Conservation (phyloP, 1,140 invertebrate genomes). For the Chymomyza costata region DNA sequence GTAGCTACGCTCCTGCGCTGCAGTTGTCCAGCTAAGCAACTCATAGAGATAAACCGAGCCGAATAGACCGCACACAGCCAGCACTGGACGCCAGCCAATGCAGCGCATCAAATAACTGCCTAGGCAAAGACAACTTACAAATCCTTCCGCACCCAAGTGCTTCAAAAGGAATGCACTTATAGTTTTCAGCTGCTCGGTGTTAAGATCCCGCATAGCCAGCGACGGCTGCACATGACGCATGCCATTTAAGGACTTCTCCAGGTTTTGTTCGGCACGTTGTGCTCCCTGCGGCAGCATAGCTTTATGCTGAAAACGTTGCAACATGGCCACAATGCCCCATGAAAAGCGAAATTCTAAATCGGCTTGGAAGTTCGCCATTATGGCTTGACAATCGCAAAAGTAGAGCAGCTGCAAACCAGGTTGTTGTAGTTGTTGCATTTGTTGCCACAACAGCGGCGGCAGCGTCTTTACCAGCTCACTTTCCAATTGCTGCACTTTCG, state of each 20-base stretch:
- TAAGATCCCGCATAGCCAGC: slow-evolving; percentile 30
- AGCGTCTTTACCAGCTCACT: slow-evolving; percentile 91
- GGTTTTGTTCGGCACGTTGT: slow-evolving; percentile 13
- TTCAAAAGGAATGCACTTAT: too few relatives aligned
- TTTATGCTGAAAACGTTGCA: slow-evolving; percentile 85
- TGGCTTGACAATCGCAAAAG: slow-evolving; percentile 92
- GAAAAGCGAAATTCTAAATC: slow-evolving; percentile 95
- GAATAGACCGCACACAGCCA: slow-evolving; percentile 87
- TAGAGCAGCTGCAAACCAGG: slow-evolving; percentile 95
- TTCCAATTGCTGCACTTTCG: slow-evolving; percentile 91
- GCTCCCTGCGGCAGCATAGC: slow-evolving; percentile 7
- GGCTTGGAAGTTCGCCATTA: slow-evolving; percentile 97
- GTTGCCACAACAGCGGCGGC: slow-evolving; percentile 82
- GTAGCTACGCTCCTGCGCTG: slow-evolving; percentile 94
- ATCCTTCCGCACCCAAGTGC: slow-evolving; percentile 88
- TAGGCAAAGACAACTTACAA: too few relatives aligned
- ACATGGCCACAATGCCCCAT: slow-evolving; percentile 89
- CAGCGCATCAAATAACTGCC: slow-evolving; percentile 87
- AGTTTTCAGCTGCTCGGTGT: too few relatives aligned
- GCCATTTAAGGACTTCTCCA: slow-evolving; percentile 40
- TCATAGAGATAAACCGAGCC: slow-evolving; percentile 95
- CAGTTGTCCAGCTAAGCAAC: slow-evolving; percentile 97
- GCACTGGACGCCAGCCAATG: slow-evolving; percentile 95
- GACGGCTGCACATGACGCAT: slow-evolving; percentile 16
- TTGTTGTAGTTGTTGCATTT: slow-evolving; percentile 78